Evolutionary conservation across 2,888 invertebrate species (phyloP).

Genomic region (Ophraella communa): DNA sequence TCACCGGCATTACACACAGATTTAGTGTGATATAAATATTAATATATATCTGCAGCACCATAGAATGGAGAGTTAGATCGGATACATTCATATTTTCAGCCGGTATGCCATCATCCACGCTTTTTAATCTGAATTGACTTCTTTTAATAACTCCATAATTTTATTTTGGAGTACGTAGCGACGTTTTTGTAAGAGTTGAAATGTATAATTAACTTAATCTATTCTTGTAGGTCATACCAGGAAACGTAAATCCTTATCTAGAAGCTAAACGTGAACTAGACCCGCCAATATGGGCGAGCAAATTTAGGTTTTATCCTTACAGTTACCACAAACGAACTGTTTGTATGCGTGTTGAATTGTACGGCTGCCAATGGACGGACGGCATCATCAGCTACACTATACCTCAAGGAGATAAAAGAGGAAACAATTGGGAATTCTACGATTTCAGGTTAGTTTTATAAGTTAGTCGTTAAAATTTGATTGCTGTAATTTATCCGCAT

Average conservation of each 20-base stretch:
- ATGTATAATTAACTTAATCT: slow-evolving; percentile 6
- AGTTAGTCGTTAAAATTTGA: too few relatives aligned
- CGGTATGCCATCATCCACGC: too few relatives aligned
- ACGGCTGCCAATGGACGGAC: slow-evolving; percentile 87
- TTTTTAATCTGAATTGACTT: too few relatives aligned
- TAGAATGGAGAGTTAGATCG: too few relatives aligned
- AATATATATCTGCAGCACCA: too few relatives aligned
- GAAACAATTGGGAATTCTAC: slow-evolving; percentile 79
- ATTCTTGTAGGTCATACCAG: slow-evolving; percentile 74
- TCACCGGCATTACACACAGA: too few relatives aligned
- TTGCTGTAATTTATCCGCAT: too few relatives aligned
- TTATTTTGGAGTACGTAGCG: too few relatives aligned
- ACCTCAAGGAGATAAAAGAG: slow-evolving; percentile 85
- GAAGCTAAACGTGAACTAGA: slow-evolving; percentile 78
- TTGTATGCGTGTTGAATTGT: slow-evolving; percentile 90
- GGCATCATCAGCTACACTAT: slow-evolving; percentile 86
- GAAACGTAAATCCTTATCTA: slow-evolving; percentile 86
- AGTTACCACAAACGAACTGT: slow-evolving; percentile 84
- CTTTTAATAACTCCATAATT: too few relatives aligned
- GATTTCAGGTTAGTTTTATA: slow-evolving; percentile 63
- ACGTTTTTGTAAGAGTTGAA: not conserved
- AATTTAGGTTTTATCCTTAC: slow-evolving; percentile 85
- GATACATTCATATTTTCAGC: too few relatives aligned
- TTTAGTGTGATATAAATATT: too few relatives aligned
- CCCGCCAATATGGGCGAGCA: slow-evolving; percentile 85